Evolutionary conservation across 2,888 invertebrate species (phyloP).

Genomic region (Eremobia ochroleuca): DNA sequence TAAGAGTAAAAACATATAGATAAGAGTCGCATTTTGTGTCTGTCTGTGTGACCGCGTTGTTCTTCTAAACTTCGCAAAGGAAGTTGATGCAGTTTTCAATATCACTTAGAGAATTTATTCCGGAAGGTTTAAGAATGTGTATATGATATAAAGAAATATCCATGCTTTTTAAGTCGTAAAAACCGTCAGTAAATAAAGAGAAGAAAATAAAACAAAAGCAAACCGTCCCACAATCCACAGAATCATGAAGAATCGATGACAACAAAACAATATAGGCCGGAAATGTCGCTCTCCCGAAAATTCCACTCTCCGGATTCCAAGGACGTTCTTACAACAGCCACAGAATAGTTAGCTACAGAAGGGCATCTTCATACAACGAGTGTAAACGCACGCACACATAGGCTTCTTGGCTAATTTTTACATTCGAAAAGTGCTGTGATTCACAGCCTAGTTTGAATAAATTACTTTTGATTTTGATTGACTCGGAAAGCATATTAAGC

Average conservation of each 20-base stretch:
- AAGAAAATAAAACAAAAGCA: conserved; percentile 18
- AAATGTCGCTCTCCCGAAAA: conserved; percentile 33
- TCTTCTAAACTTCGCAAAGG: too few relatives aligned
- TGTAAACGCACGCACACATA: too few relatives aligned
- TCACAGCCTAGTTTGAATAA: background rate
- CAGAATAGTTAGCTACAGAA: conserved; percentile 1
- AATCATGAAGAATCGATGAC: conserved; percentile 47
- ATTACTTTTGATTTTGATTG: background rate
- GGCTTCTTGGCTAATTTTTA: background rate
- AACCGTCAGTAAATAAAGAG: background rate
- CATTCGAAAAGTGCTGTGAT: background rate
- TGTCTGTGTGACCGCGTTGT: too few relatives aligned
- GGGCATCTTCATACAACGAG: background rate
- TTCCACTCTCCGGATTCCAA: conserved; percentile 22
- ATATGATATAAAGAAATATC: background rate
- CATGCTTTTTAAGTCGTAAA: background rate
- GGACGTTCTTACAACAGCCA: background rate
- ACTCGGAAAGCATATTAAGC: background rate
- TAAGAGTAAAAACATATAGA: too few relatives aligned
- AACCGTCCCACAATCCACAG: background rate
- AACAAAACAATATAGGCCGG: conserved; percentile 36
- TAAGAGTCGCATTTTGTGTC: too few relatives aligned
- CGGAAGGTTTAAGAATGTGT: too few relatives aligned
- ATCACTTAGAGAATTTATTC: too few relatives aligned
- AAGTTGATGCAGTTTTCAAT: too few relatives aligned